Base-by-base conservation (phyloP, 35 echinoderm and acorn worm genomes). In the Ophiothrix spiculata region DNA sequence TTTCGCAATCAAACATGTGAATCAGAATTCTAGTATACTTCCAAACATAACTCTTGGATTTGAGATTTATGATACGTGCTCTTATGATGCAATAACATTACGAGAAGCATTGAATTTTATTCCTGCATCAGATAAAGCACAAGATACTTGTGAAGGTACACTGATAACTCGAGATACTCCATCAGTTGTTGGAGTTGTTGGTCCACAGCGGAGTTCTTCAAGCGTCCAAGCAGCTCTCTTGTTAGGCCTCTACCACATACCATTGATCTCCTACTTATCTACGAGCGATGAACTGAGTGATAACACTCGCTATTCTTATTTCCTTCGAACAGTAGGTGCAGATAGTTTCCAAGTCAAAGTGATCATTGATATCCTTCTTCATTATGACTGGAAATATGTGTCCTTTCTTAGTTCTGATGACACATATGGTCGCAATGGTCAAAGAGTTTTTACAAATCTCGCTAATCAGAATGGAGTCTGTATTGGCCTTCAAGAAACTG, bases 11-110 rank as follows among this genome's bases (percentile, higher is more conserved):
- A 36, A 92, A 8, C 69, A 80, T 23, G 87, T 99, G 23, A 99
- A 99, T 81, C 56, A 74, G 31, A 94, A 99, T 69, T 32, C 80
- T 6, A 94, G 77, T 29, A 32, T 99, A 1, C 75, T 99, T 31
- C 83, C 83, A 10, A 94, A 94, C 35, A 89, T 99, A 29, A 89
- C 83, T 32, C 82, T 98, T 21, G 95, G 96, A 1, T 99, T 85
- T 42, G 92, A 94, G 78, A 99, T 99, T 13, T 99, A 94, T 60
- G 96, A 99, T 39, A 99, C 96, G 4, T 99, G 96, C 39, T 91
- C 89, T 10, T 94, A 91, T 77, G 87, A 85, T 1, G 81, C 96
- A 14, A 84, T 79, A 36, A 86, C 96, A 1, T 78, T 99, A 14
- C 81, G 85, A 28, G 78, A 91, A 28, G 89, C 88, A 3, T 84